phyloP scores from a whole-genome alignment of 53 echinoderm and acorn worm genomes.

The Luidia sarsii region DNA sequence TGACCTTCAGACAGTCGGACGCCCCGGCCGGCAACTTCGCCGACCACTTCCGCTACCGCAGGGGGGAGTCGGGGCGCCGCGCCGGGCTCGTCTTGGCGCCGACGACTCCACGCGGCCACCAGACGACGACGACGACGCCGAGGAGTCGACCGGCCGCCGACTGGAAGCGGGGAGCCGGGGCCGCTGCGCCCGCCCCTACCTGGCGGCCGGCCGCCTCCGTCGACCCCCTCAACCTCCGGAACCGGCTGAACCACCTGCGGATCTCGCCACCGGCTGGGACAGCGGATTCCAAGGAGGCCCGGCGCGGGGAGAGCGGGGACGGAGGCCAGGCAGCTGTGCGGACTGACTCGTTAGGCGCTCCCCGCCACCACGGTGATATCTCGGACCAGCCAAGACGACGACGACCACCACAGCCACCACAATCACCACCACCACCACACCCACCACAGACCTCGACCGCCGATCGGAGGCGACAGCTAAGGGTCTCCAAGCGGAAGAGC shows the following conservation, averaged over 20 bases:
- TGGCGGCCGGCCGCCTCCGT: conserved; percentile 33
- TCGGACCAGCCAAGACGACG: no score
- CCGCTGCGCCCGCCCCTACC: not conserved
- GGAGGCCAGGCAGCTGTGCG: no score
- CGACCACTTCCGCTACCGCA: conserved; percentile 49
- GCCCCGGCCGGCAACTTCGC: conserved; percentile 24
- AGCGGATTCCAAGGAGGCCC: not conserved
- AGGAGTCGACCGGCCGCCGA: no score
- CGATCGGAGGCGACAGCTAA: conserved; percentile 18
- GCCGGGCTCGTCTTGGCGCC: conserved; percentile 23
- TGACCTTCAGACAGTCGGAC: conserved; percentile 56
- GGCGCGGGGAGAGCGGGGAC: no score
- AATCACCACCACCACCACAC: no score
- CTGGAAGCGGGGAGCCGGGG: no score
- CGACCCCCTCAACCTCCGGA: not conserved
- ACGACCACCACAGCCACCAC: no score
- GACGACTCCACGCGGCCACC: not conserved
- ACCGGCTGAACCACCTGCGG: not conserved
- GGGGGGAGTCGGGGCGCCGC: not conserved
- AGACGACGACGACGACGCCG: no score
- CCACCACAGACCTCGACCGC: no score
- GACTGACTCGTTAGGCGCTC: no score
- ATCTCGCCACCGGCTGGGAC: conserved; percentile 6
- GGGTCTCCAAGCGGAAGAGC: conserved; percentile 48
- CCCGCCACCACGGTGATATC: no score